These are phyloP conservation scores for Aurelia coerulea DNA, from an alignment of 30 jellyfish, hydroid and myxozoan species.

Conservation along the genomic window DNA sequence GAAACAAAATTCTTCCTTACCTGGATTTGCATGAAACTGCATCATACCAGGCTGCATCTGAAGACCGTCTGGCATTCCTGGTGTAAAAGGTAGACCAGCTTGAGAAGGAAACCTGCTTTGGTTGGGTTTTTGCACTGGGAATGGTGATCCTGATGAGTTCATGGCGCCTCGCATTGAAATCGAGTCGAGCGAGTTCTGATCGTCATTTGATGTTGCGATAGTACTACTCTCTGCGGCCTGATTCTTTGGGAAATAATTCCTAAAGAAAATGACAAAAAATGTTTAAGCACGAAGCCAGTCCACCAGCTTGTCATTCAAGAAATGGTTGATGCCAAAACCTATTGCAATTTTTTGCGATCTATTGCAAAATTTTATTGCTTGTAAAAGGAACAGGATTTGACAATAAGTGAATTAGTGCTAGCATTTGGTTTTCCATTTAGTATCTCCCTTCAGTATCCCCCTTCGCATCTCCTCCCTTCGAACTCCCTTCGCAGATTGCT, in stretches of 20 bases:
- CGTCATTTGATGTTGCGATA: slow-evolving; percentile 16
- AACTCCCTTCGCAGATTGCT: no score
- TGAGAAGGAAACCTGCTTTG: slow-evolving; percentile 51
- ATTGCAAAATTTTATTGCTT: no score
- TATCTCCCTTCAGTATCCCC: no score
- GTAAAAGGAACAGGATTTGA: no score
- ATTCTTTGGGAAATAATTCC: slow-evolving; percentile 84
- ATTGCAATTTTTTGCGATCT: no score
- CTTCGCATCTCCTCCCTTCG: no score
- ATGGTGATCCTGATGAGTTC: slow-evolving; percentile 38
- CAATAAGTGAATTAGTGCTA: no score
- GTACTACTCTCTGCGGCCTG: slow-evolving; percentile 71
- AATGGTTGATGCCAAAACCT: no score
- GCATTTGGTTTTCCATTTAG: no score
- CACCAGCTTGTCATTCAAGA: no score
- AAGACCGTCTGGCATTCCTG: slow-evolving; percentile 28
- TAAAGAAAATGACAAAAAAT: not conserved
- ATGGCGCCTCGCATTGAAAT: slow-evolving; percentile 29
- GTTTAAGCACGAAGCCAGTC: not conserved
- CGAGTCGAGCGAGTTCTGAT: slow-evolving; percentile 56
- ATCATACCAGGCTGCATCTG: slow-evolving; percentile 73
- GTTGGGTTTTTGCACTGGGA: slow-evolving; percentile 23
- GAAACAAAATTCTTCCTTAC: slow-evolving; percentile 1
- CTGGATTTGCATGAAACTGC: slow-evolving; percentile 58
- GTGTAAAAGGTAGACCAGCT: slow-evolving; percentile 48